Evolutionary conservation across 2,888 invertebrate genomes (phyloP).

Genomic region (Cheilosia vulpina): DNA sequence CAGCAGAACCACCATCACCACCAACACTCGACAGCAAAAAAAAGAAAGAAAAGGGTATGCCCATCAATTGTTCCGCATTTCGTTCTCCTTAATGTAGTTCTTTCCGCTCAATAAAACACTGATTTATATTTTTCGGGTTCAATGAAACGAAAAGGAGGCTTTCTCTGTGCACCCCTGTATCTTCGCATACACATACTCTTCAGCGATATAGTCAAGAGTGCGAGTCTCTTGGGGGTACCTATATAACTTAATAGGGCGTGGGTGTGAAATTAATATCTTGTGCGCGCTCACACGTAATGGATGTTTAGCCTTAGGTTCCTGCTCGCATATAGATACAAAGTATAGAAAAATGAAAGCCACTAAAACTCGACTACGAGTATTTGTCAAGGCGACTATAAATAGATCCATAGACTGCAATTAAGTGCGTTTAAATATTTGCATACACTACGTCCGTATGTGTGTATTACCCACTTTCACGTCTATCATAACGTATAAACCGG

Average conservation of each 20-base stretch:
- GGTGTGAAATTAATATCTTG: constrained; percentile 69
- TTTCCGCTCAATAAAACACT: constrained; percentile 73
- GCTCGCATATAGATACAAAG: neutral
- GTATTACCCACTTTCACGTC: constrained; percentile 67
- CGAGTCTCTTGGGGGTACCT: neutral
- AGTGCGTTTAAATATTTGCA: constrained; percentile 73
- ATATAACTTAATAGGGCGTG: constrained; percentile 37
- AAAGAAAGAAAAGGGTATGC: constrained; percentile 59
- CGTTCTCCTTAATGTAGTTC: constrained; percentile 61
- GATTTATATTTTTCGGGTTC: constrained; percentile 70
- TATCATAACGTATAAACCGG: constrained; percentile 49
- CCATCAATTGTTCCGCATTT: constrained; percentile 49
- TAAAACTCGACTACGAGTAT: constrained; percentile 12
- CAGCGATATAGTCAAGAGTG: constrained; percentile 24
- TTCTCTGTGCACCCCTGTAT: constrained; percentile 19
- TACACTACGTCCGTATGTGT: constrained; percentile 29
- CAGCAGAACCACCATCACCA: constrained; percentile 35
- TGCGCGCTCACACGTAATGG: constrained; percentile 37
- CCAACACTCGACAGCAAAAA: constrained; percentile 4
- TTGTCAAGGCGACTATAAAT: constrained; percentile 43
- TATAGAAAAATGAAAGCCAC: constrained; percentile 47
- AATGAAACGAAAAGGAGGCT: constrained; percentile 65
- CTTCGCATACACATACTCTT: neutral
- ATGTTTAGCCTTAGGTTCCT: constrained; percentile 21
- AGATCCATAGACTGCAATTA: constrained; percentile 54